phyloP scores from a whole-genome alignment of 2,888 invertebrate species.

The Polymixis lichenea region DNA sequence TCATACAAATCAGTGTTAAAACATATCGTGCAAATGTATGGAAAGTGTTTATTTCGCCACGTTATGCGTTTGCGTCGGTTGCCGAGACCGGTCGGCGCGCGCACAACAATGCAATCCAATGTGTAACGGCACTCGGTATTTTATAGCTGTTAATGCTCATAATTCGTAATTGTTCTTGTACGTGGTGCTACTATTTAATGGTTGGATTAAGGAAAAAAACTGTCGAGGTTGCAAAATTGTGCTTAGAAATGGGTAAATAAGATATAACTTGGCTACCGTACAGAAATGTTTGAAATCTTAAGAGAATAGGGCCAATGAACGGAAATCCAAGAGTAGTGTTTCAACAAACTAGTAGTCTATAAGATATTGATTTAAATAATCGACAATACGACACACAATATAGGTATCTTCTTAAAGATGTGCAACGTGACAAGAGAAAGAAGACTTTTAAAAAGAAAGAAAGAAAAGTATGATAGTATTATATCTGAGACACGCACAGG shows the following conservation, averaged over 20 bases:
- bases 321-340: background rate
- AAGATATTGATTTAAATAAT: background rate
- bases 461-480: too few species aligned
- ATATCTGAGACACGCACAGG: too few species aligned
- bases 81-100: constrained; percentile 51
- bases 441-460: too few species aligned
- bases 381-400: background rate
- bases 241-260: background rate
- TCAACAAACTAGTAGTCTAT: background rate
- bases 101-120: constrained; percentile 49
- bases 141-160: constrained; percentile 31
- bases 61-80: constrained; percentile 44
- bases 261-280: background rate
- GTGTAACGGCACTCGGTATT: constrained; percentile 38
- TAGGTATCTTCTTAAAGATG: background rate
- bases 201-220: constrained; percentile 19
- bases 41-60: constrained; percentile 55
- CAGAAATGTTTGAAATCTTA: background rate
- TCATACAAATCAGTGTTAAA: constrained; percentile 15
- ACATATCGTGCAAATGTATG: constrained; percentile 24
- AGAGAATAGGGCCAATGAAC: background rate
- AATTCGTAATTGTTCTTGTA: constrained; percentile 41
- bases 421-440: background rate
- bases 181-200: constrained; percentile 17
- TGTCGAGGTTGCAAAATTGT: constrained; percentile 16